Conservation (phyloP, 2,888 invertebrate species). For the Luffia ferchaultella region DNA sequence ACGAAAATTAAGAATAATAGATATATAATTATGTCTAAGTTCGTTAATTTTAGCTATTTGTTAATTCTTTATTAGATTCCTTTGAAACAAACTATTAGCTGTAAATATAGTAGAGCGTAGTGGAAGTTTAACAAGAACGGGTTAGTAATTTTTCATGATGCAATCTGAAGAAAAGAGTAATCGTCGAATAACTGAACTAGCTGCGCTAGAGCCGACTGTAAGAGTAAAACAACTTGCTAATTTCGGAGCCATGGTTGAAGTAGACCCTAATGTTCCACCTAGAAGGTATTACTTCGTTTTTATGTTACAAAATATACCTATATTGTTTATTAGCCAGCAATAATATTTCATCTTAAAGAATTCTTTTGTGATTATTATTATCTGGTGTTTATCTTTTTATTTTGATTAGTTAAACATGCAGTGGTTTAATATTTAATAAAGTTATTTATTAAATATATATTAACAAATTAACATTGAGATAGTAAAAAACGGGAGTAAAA, state of each 20-base stretch:
- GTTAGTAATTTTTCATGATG: constrained; percentile 25
- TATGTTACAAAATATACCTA: too few relatives aligned
- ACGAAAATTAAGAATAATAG: too few relatives aligned
- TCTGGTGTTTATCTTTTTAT: too few relatives aligned
- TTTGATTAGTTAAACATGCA: too few relatives aligned
- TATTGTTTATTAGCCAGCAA: too few relatives aligned
- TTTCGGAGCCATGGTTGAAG: constrained; percentile 74
- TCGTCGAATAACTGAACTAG: constrained; percentile 33
- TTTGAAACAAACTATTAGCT: too few relatives aligned
- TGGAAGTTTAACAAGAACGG: neutral
- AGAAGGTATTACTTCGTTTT: constrained; percentile 60
- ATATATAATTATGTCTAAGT: neutral
- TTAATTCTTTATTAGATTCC: neutral
- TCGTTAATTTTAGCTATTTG: neutral
- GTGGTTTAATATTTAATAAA: too few relatives aligned
- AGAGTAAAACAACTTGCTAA: constrained; percentile 74
- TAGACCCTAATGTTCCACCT: constrained; percentile 78
- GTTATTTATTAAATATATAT: too few relatives aligned
- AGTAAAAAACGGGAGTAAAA: too few relatives aligned
- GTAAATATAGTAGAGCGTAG: neutral
- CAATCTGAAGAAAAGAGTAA: constrained; percentile 37
- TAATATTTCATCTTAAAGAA: too few relatives aligned
- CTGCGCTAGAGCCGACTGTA: constrained; percentile 68
- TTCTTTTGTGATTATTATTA: too few relatives aligned
- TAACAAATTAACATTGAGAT: too few relatives aligned